Base-by-base conservation (phyloP, 2,888 invertebrate genomes). In the Resseliella maxima region DNA sequence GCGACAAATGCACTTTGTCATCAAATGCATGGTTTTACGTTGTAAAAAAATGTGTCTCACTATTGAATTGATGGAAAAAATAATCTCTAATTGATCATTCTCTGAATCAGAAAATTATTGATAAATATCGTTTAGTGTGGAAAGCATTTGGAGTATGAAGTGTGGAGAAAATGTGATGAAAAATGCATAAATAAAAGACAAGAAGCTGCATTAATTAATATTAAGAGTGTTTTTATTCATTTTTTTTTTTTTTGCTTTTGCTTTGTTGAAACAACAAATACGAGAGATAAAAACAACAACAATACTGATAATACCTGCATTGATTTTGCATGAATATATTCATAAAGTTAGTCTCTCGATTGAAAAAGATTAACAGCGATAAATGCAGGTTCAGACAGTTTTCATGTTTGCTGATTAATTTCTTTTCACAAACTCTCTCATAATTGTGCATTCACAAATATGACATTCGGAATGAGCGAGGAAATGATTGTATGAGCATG, bases 311-410 rank as follows among this genome's bases (percentile, higher is more conserved):
- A 35, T 35, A 31, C 27, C 72, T n/a, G 72, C 72, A 72, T 72
- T 35, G 27, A 72, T 72, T 72, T 59, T 59, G 24, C 27, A 24
- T 59, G 59, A 59, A 59, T 41, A 41, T 41, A 59, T 27, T 2
- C n/a, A 15, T 31, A 5, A 31, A n/a, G 15, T 72, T 72, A 8
- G 21, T 12, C 24, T 59, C 2, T 10, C 31, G 72, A 72, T n/a
- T n/a, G 72, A 72, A 72, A n/a, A n/a, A 72, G 72, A 72, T 72
- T 2, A 72, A 72, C 72, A 35, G 72, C 31, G 35, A 72, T 72
- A 72, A 72, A 72, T 24, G 59, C 24, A 24, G 59, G 59, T 59
- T 59, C 59, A 59, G 27, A 2, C 24, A 50, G 18, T 50, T 50
- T 72, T 59, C 31, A 72, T 31, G 72, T 35, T 72, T 72, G 31